Conservation (phyloP, 2,888 invertebrate species). For the Calameuta pallipes region DNA sequence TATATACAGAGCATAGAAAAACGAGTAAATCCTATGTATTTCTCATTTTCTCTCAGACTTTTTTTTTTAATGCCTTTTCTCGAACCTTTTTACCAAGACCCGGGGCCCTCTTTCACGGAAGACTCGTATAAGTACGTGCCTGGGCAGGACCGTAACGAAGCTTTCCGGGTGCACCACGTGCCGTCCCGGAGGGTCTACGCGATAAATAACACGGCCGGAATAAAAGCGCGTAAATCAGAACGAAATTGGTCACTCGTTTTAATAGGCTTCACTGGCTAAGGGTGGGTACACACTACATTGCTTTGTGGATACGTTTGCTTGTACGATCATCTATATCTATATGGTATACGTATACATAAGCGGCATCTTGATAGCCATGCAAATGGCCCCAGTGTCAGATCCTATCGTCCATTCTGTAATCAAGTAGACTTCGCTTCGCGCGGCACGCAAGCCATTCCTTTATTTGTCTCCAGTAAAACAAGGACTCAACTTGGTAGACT, state of each 20-base stretch:
- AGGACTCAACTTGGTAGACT: not conserved
- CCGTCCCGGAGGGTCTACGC: no score
- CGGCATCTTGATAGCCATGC: conserved; percentile 41
- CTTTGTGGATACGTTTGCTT: not conserved
- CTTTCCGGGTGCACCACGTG: no score
- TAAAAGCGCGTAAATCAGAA: conserved; percentile 5
- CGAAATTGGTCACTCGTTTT: conserved; percentile 8
- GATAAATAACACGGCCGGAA: not conserved
- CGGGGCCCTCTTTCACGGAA: no score
- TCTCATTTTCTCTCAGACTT: no score
- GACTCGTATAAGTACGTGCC: no score
- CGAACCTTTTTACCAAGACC: no score
- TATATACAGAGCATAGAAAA: no score
- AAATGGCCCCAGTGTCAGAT: conserved; percentile 40
- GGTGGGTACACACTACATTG: not conserved
- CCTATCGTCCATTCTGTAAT: conserved; percentile 30
- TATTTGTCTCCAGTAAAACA: not conserved
- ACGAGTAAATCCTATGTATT: conserved; percentile 5
- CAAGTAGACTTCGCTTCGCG: conserved; percentile 18
- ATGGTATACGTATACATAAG: conserved; percentile 20
- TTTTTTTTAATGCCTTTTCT: no score
- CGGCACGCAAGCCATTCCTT: conserved; percentile 17
- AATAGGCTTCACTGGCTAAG: conserved; percentile 1
- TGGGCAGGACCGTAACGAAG: no score
- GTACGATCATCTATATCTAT: not conserved